A percentile compares a stretch with the other conserved stretches of the same genome.
phyloP scores from a whole-genome alignment of 2,113 vertebrate genomes.

The Mus spicilegus region DNA sequence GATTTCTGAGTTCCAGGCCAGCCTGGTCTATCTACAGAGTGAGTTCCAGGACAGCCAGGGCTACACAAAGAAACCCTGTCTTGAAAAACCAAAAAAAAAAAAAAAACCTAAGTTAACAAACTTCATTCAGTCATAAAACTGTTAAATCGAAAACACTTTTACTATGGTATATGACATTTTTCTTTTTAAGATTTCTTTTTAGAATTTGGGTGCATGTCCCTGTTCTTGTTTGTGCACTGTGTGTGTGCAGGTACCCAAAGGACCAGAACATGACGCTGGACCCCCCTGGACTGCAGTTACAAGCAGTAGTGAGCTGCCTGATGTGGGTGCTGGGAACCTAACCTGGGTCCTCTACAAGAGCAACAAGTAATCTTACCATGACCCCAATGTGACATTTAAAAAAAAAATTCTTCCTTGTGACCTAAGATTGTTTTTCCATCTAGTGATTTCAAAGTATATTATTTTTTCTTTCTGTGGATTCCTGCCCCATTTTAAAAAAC shows the following conservation, averaged over 20 bases:
- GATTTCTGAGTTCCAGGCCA: too few species aligned
- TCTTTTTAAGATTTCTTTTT: neutral
- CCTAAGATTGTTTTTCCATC: neutral
- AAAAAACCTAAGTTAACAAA: neutral
- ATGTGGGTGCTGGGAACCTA: neutral
- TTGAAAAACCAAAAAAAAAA: too few species aligned
- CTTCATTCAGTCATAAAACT: neutral
- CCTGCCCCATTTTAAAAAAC: neutral
- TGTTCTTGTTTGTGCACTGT: neutral
- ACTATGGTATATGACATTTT: neutral
- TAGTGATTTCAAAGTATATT: neutral
- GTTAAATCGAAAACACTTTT: neutral
- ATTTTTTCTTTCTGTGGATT: neutral
- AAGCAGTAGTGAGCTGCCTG: neutral
- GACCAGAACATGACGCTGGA: neutral
- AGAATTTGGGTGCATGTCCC: neutral
- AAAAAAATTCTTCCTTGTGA: neutral
- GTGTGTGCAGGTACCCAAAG: neutral
- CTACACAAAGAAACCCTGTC: too few species aligned
- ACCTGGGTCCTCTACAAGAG: neutral
- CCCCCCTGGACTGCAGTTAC: neutral
- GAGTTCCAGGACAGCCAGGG: too few species aligned
- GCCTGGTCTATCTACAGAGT: too few species aligned
- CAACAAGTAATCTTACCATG: neutral
- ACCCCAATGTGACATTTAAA: neutral